Evolutionary conservation across 2,888 invertebrate genomes (phyloP), one percentile per base, ranked within the genome.

Genomic region (Ophonus ardosiacus): DNA sequence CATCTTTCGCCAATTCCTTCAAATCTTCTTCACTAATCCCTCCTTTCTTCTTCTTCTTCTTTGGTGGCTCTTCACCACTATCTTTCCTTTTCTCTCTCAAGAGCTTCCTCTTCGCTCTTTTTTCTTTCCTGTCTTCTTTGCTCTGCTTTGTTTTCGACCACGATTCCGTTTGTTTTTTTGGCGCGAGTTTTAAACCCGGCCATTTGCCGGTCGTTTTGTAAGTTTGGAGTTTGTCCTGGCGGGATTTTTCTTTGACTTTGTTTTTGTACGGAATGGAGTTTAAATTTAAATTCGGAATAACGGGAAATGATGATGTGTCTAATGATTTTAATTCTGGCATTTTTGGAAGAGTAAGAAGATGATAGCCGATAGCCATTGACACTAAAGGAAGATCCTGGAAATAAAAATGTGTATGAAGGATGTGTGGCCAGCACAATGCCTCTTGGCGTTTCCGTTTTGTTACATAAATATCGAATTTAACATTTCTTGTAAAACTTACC

Each of bases 251-350:
- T 88, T 95, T 94, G 88, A 95, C 94, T 87, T 95, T 95, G 90
- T 98, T 96, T 89, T 93, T 95, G 88, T 97, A 98, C 0, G 95
- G 92, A 87, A 99, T 94, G 31, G 92, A 92, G 89, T 96, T 96
- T 15, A 95, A 91, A 90, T 98, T 96, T 6, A 97, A 92, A 51
- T 94, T 90, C 4, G 92, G 92, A 90, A 94, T 90, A 18, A 92
- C 90, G 0, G 90, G 88, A 88, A 95, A 96, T 78, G 91, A 92
- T 0, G 92, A 90, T 0, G 93, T 88, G 18, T 93, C 93, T 86
- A 92, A 92, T 57, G 95, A 95, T 89, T 96, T 97, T 1, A 98
- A 91, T 92, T 99, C 99, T 0, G 99, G 98, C 98, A 99, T 99
- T 89, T 95, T 94, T 0, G 99, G 99, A 88, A 99, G 92, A 88